phyloP scores from a whole-genome alignment of 2,797 vertebrate genomes.

The Mareca strepera region DNA sequence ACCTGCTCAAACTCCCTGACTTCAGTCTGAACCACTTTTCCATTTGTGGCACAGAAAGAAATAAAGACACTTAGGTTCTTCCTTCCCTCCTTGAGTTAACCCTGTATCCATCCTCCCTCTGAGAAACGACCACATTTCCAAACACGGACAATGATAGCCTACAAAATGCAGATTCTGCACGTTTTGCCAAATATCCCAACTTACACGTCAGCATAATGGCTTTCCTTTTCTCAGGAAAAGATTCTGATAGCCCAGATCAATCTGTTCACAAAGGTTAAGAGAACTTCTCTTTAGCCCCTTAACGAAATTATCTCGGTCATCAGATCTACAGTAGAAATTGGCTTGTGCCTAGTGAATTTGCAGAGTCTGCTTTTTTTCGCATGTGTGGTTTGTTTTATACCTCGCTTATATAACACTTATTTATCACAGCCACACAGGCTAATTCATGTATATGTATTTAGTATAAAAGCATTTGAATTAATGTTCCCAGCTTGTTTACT shows the following conservation, averaged over 20 bases:
- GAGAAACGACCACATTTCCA: neutral
- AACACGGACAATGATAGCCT: neutral
- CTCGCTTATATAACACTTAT: conserved; percentile 39
- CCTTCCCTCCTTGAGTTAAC: neutral
- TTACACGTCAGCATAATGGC: conserved; percentile 3
- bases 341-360: neutral
- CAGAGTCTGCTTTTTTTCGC: neutral
- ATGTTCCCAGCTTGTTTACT: conserved; percentile 69
- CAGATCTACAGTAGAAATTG: neutral
- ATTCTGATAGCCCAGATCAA: conserved; percentile 15
- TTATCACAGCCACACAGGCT: conserved; percentile 10
- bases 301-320: conserved; percentile 40
- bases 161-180: neutral
- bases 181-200: neutral
- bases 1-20: neutral
- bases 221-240: conserved; percentile 31
- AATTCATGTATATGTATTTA: conserved; percentile 65
- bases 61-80: neutral
- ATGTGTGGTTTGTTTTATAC: conserved; percentile 25
- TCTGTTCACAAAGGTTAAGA: conserved; percentile 45
- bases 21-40: neutral
- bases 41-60: neutral
- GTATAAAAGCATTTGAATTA: conserved; percentile 64
- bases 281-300: conserved; percentile 33
- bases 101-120: rapidly evolving